Percentiles rank a stretch among this genome's conserved stretches.
phyloP scores from a whole-genome alignment of 2,888 invertebrate genomes.

The Hecatera dysodea region DNA sequence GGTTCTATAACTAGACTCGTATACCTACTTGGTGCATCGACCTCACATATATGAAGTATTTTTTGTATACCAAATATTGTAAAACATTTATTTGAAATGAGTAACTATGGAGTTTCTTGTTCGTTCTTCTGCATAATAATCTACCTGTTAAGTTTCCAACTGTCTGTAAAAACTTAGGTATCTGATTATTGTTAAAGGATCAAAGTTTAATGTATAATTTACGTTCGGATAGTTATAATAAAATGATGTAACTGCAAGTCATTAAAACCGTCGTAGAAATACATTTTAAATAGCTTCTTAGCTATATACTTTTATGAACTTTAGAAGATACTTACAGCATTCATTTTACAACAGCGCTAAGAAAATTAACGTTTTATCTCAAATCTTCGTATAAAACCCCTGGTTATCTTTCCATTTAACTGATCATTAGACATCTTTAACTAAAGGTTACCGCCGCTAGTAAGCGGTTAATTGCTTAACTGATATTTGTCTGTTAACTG shows the following conservation, averaged over 20 bases:
- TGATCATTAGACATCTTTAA: constrained; percentile 30
- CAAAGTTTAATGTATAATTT: background rate
- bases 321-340: background rate
- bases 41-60: no score
- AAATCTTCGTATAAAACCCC: constrained; percentile 5
- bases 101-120: no score
- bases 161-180: no score
- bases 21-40: no score
- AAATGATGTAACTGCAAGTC: background rate
- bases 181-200: background rate
- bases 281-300: background rate
- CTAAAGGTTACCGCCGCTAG: constrained; percentile 31
- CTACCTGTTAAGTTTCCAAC: background rate
- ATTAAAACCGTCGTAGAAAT: background rate
- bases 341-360: background rate
- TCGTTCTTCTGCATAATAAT: no score
- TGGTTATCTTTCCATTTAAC: constrained; percentile 23
- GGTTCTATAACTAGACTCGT: no score
- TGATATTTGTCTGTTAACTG: constrained; percentile 49
- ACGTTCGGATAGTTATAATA: no score
- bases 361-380: constrained; percentile 18
- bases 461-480: constrained; percentile 39
- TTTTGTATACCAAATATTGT: no score
- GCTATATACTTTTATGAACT: background rate
- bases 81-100: no score